Conservation (phyloP, 2,113 vertebrate species). For the Gasterosteus aculeatus region DNA sequence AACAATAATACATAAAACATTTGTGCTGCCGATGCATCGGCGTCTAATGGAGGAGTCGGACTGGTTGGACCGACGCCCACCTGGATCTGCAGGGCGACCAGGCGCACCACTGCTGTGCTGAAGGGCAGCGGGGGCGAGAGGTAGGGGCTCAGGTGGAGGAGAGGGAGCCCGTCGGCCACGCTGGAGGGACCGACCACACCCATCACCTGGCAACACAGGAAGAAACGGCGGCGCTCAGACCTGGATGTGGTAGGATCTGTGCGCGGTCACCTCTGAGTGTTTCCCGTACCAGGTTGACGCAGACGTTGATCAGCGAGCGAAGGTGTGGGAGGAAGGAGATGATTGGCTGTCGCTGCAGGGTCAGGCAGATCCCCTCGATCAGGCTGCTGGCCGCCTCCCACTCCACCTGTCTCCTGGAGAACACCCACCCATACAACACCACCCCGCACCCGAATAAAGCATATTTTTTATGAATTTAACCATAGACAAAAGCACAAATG, state of each 20-base stretch:
- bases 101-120: constrained; percentile 97
- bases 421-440: constrained; percentile 37
- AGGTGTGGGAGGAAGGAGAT: constrained; percentile 99
- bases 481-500: not conserved
- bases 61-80: constrained; percentile 63
- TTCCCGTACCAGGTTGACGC: constrained; percentile 94
- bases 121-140: constrained; percentile 98
- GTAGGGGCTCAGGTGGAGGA: constrained; percentile 99
- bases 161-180: constrained; percentile 96
- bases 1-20: not conserved
- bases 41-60: not conserved
- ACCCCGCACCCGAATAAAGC: constrained; percentile 29
- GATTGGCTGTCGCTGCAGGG: constrained; percentile 98
- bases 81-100: constrained; percentile 99
- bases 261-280: not conserved
- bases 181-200: constrained; percentile 99
- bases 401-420: constrained; percentile 98
- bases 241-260: rapidly evolving
- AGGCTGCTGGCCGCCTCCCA: constrained; percentile 99
- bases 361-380: constrained; percentile 99
- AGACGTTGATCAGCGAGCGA: constrained; percentile 99
- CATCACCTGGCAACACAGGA: constrained; percentile 88
- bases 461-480: constrained; percentile 24
- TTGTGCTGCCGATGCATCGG: not conserved
- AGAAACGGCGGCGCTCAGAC: not conserved